Evolutionary conservation across 2,797 vertebrate species (phyloP).

Genomic region (Crypturellus tataupa): DNA sequence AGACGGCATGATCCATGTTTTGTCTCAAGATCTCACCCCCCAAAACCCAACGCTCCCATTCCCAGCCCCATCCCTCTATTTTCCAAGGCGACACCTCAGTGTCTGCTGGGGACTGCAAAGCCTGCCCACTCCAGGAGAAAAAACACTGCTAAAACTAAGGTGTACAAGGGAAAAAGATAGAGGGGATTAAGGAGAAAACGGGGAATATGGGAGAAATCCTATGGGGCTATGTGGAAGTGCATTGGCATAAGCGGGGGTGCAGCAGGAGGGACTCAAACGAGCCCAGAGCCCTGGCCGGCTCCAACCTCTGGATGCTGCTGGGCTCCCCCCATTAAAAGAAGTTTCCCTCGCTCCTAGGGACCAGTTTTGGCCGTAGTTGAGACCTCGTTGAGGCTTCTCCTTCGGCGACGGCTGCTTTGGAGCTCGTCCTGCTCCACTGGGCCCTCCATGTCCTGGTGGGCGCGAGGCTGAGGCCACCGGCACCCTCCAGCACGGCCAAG

Average conservation of each 20-base stretch:
- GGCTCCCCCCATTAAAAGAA: too few species aligned
- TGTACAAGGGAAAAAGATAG: not conserved
- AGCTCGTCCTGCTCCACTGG: fast-evolving
- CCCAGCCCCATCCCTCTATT: not conserved
- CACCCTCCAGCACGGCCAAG: not conserved
- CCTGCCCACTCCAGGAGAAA: not conserved
- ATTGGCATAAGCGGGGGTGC: too few species aligned
- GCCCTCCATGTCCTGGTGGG: not conserved
- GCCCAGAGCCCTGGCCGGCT: too few species aligned
- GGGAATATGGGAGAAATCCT: too few species aligned
- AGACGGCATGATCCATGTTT: not conserved
- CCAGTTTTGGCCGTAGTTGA: too few species aligned
- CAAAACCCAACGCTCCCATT: not conserved
- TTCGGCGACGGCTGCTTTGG: not conserved
- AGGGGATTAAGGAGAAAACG: too few species aligned
- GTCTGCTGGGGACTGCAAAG: not conserved
- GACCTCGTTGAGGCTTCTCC: not conserved
- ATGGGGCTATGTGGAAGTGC: too few species aligned
- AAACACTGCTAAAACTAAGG: not conserved
- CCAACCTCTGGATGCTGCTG: too few species aligned
- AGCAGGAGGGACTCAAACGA: too few species aligned
- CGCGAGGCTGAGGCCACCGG: not conserved
- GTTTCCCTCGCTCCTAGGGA: too few species aligned
- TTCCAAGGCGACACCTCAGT: not conserved
- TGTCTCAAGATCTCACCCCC: not conserved